Conservation (phyloP, 1,140 invertebrate genomes). For the Lepidurus couesii region DNA sequence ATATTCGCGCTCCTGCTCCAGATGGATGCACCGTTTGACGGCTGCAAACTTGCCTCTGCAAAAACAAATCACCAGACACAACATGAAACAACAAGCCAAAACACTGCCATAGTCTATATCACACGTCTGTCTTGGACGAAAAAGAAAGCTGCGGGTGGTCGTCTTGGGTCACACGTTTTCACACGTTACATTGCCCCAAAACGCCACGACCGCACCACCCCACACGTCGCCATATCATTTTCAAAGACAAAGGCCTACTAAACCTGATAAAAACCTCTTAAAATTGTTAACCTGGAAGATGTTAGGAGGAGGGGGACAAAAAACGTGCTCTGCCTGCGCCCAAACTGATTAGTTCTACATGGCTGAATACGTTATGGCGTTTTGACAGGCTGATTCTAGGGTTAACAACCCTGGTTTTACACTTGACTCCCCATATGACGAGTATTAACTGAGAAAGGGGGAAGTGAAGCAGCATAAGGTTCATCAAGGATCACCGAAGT, state of each 20-base stretch:
- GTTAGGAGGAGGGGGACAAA: neutral
- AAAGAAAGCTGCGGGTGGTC: neutral
- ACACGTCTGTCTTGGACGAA: neutral
- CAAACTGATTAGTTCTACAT: conserved; percentile 22
- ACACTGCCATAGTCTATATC: neutral
- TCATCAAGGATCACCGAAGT: no score
- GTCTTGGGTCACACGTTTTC: neutral
- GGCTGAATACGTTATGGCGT: conserved; percentile 4
- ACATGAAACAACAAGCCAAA: neutral
- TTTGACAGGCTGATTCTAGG: neutral
- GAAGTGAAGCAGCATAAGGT: neutral
- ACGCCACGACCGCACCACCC: neutral
- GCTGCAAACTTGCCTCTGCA: conserved; percentile 92
- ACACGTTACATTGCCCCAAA: neutral
- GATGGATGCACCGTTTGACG: conserved; percentile 80
- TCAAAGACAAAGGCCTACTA: neutral
- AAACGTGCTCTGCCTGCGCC: conserved; percentile 6
- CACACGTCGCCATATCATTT: neutral
- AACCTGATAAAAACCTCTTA: neutral
- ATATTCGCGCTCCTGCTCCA: conserved; percentile 73
- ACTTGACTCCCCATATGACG: conserved; percentile 12
- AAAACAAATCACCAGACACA: conserved; percentile 38
- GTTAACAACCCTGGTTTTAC: conserved; percentile 12
- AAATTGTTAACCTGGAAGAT: neutral
- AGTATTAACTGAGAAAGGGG: neutral